Evolutionary conservation across 2,888 invertebrate genomes (phyloP).

Genomic region (Boloria euphrosyne): DNA sequence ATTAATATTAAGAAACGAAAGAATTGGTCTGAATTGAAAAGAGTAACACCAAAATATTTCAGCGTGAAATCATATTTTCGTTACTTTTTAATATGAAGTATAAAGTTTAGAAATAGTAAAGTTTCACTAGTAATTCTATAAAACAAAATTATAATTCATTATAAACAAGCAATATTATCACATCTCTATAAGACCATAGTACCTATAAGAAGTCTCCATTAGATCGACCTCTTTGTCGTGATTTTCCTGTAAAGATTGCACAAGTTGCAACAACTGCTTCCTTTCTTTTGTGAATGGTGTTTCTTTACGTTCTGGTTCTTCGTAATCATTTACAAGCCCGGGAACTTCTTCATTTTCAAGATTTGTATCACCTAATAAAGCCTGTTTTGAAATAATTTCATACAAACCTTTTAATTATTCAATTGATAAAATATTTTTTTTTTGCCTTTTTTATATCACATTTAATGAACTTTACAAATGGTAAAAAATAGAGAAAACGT

Average conservation of each 20-base stretch:
- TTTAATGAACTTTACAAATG: no score
- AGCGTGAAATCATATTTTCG: no score
- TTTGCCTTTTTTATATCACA: no score
- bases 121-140: not conserved
- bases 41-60: no score
- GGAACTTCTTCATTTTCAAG: conserved; percentile 45
- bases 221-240: conserved; percentile 84
- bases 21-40: no score
- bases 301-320: conserved; percentile 51
- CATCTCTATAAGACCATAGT: not conserved
- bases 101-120: not conserved
- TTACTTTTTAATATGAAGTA: no score
- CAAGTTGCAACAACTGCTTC: conserved; percentile 73
- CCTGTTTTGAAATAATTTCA: conserved; percentile 48
- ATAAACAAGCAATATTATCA: not conserved
- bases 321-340: conserved; percentile 42
- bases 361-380: conserved; percentile 56
- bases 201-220: conserved; percentile 85
- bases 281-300: conserved; percentile 61
- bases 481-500: no score
- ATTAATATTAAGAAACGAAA: not conserved
- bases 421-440: no score
- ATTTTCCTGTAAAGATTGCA: conserved; percentile 79
- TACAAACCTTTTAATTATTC: not conserved
- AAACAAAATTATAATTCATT: no score